Base-by-base conservation (phyloP, 1,140 invertebrate species). In the Lordiphosa stackelbergi region DNA sequence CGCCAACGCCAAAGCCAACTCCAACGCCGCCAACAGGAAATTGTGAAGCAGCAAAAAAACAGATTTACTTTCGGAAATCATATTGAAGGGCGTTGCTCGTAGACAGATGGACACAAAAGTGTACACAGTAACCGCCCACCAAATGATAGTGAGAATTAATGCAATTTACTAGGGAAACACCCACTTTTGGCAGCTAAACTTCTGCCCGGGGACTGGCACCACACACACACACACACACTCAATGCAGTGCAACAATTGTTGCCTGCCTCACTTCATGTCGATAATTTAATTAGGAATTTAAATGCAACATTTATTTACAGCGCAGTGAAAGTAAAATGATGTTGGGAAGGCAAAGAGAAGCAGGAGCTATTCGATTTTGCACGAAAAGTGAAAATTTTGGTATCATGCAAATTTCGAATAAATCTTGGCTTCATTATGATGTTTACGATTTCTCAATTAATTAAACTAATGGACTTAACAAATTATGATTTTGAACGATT, bases 281-380 rank as follows among this genome's bases (percentile, higher is more conserved):
- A 57, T 72, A 61, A 63, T 65, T 59, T 55, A 71, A 79, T 81
- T 78, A 70, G 35, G 53, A 56, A 61, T 51, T 78, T 73, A 51
- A 75, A 79, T 71, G 66, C 72, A 64, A 79, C 58, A 55, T 79
- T 75, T 83, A 83, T 72, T 75, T 71, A 5, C 36, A 46, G 34
- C 45, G 28, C 45, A 75, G 75, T 71, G 77, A 79, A 79, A 79
- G 74, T 81, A 61, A 74, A 61, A 41, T 28, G 36, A 37, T n/a
- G 31, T 19, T 51, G 28, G 48, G 58, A 13, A 51, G 38, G 49
- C 31, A 19, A 37, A 48, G 19, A 24, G 40, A 41, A 41, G 13
- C 38, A 16, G 40, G 16, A 64, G 40, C 43, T n/a, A 24, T n/a
- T 24, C 12, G 36, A 37, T 19, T 28, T 31, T 31, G 28, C 42